These are phyloP conservation scores for Nymphicus hollandicus DNA, from an alignment of 2,113 vertebrate genomes.

Conservation along the genomic window DNA sequence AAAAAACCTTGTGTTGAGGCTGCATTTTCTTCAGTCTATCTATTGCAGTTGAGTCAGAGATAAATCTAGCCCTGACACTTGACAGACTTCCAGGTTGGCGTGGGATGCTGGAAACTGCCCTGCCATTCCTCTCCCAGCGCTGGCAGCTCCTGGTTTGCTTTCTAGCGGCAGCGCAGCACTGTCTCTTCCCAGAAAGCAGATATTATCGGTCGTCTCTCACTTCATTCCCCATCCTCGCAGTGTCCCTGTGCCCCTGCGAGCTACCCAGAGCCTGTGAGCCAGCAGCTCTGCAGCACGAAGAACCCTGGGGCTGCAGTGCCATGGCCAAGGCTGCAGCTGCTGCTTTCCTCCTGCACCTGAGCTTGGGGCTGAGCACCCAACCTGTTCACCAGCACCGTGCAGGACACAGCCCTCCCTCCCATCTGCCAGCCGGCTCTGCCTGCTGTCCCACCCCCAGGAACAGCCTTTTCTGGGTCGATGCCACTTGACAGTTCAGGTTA, in stretches of 20 bases:
- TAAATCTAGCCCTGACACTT: background rate
- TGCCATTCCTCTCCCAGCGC: background rate
- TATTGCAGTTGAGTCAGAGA: background rate
- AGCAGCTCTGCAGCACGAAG: background rate
- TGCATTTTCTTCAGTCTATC: background rate
- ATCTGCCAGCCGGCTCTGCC: background rate
- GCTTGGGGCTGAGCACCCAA: background rate
- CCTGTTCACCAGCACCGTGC: accelerated
- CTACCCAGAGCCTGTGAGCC: background rate
- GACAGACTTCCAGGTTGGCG: background rate
- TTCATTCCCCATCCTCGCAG: background rate
- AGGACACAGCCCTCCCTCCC: background rate
- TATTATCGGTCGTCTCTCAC: accelerated
- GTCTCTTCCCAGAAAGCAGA: background rate
- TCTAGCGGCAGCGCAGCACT: background rate
- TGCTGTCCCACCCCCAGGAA: background rate
- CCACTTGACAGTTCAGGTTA: background rate
- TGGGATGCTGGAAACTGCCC: background rate
- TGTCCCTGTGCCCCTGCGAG: accelerated
- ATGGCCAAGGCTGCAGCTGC: background rate
- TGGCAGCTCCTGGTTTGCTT: background rate
- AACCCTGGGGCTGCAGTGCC: background rate
- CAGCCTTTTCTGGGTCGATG: background rate
- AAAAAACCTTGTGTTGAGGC: background rate
- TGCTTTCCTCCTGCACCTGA: background rate